Evolutionary conservation across 2,888 invertebrate species (phyloP).

Genomic region (Acanthoscelides obtectus): DNA sequence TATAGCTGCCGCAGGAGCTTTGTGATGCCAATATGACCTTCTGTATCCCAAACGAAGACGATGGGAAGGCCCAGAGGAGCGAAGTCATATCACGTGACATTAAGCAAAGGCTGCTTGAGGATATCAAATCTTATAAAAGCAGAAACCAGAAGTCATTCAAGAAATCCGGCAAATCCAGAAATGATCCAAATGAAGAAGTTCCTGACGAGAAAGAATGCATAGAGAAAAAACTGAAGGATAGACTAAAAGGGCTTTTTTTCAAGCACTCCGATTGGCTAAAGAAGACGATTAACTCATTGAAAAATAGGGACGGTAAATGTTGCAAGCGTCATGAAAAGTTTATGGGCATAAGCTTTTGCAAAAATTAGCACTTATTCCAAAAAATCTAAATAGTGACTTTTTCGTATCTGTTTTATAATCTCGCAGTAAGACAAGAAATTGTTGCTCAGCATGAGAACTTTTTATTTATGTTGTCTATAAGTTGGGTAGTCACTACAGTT

Average conservation of each 20-base stretch:
- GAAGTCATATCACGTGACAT: no score
- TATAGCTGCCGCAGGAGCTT: no score
- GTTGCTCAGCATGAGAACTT: no score
- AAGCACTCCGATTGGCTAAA: not conserved
- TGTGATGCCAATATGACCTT: no score
- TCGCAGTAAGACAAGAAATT: no score
- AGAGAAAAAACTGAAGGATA: not conserved
- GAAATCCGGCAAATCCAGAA: not conserved
- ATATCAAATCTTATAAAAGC: not conserved
- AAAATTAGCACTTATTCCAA: not conserved
- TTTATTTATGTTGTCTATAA: no score
- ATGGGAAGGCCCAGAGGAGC: no score
- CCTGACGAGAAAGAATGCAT: not conserved
- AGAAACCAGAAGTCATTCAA: not conserved
- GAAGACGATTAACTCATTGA: not conserved
- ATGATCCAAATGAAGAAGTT: no score
- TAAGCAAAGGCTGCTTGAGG: not conserved
- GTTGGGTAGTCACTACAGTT: no score
- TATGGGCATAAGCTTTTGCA: not conserved
- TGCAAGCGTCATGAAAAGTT: not conserved
- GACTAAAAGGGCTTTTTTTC: not conserved
- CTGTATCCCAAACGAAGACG: no score
- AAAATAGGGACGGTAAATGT: not conserved
- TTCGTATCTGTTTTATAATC: no score
- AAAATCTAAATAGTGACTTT: no score